phyloP scores from a whole-genome alignment of 2,888 invertebrate genomes.

The Luperina testacea region DNA sequence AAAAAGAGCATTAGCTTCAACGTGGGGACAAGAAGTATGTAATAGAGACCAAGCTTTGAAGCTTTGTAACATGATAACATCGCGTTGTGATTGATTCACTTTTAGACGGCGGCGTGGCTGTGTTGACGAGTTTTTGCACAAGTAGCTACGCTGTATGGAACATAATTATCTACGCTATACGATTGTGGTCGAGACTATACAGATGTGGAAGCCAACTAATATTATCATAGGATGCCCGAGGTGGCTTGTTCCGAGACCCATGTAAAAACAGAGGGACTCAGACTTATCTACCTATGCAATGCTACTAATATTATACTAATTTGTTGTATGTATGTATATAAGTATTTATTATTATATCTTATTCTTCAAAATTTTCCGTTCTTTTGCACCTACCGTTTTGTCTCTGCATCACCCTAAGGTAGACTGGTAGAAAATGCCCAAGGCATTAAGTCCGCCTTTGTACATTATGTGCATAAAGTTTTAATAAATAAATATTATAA shows the following conservation, averaged over 20 bases:
- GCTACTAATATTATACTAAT: neutral
- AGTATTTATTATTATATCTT: too few species aligned
- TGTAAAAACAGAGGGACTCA: neutral
- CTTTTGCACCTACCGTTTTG: too few species aligned
- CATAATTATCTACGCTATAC: neutral
- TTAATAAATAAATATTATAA: neutral
- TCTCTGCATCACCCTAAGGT: too few species aligned
- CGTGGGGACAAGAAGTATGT: neutral
- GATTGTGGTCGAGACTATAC: neutral
- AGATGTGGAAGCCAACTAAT: neutral
- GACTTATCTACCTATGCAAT: neutral
- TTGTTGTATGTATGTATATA: too few species aligned
- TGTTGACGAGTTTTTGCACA: neutral
- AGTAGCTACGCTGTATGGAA: neutral
- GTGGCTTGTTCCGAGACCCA: neutral
- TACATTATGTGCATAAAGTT: too few species aligned
- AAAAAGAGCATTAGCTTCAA: slow-evolving; percentile 51
- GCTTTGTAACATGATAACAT: neutral
- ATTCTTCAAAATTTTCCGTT: too few species aligned
- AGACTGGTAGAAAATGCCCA: too few species aligned
- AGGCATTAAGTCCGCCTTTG: too few species aligned
- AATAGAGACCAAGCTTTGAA: neutral
- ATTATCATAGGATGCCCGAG: neutral
- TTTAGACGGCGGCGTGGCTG: neutral
- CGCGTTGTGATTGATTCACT: neutral